Base-by-base conservation (phyloP, 2,888 invertebrate genomes). In the Stenolophus ochropezus region DNA sequence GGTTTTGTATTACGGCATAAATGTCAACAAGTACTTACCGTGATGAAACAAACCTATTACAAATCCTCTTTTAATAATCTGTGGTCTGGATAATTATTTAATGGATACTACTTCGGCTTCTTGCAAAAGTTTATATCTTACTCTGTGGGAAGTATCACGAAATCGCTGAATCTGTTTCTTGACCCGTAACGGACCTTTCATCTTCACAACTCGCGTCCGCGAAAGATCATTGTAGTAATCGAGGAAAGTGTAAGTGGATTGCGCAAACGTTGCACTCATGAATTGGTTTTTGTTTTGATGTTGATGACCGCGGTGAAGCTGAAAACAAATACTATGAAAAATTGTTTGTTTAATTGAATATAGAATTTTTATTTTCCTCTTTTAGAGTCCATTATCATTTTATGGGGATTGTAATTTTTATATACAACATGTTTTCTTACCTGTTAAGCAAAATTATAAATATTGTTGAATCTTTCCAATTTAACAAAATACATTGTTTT, bases 231-330 rank as follows among this genome's bases (percentile, higher is more conserved):
- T 69, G 69, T 21, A 69, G 33, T 69, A 69, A 69, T 42, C 4
- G 42, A 33, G 1, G 69, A 69, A 69, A 69, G 69, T 69, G 47
- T 69, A 69, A 69, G 69, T 69, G 47, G 18, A 69, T 69, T 69
- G 33, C 69, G 69, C 14, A 69, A 65, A 69, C 23, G 11, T 14
- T 23, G 61, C 61, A 61, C 61, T 61, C 11, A 42, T 33, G 11
- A 69, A 4, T 47, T 42, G 0, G 18, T 69, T 69, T 69, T 69
- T 69, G 18, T 69, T 42, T 18, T 33, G 69, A 18, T 69, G 47
- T 20, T 69, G 42, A 18, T 69, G 42, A 42, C 42, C 69, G 33
- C 11, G n/a, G 69, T 47, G 69, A 53, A n/a, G n/a, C n/a, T n/a
- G n/a, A n/a, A n/a, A n/a, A n/a, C n/a, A n/a, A n/a, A n/a, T n/a